Conservation (phyloP, 2,797 vertebrate species). For the Microchirus variegatus region DNA sequence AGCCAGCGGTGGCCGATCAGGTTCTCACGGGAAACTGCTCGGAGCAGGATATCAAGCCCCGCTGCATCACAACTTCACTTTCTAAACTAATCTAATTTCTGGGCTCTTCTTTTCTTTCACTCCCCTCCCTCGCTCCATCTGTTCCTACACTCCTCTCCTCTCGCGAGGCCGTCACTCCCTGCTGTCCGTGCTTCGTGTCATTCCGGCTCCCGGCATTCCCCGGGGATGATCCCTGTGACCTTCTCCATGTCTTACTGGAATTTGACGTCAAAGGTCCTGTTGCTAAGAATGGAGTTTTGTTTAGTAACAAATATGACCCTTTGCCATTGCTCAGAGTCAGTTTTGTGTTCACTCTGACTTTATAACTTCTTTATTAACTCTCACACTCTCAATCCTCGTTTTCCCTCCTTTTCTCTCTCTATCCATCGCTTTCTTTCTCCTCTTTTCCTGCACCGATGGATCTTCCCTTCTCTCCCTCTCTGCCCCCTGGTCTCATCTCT, state of each 20-base stretch:
- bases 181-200: conserved; percentile 73
- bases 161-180: conserved; percentile 75
- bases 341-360: conserved; percentile 46
- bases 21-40: conserved; percentile 98
- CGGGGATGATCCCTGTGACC: conserved; percentile 88
- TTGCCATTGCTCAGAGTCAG: conserved; percentile 61
- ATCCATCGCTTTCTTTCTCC: conserved; percentile 51
- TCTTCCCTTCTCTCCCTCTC: conserved; percentile 69
- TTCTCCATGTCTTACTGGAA: conserved; percentile 91
- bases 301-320: conserved; percentile 88
- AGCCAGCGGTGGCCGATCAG: conserved; percentile 83
- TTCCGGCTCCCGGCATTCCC: conserved; percentile 83
- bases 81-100: conserved; percentile 96
- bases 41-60: conserved; percentile 89
- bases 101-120: conserved; percentile 85
- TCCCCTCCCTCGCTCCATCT: conserved; percentile 81
- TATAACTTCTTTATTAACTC: conserved; percentile 44
- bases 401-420: conserved; percentile 23
- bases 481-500: conserved; percentile 72
- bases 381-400: conserved; percentile 28
- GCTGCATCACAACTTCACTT: conserved; percentile 89
- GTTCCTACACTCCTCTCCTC: conserved; percentile 75
- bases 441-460: conserved; percentile 64
- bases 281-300: conserved; percentile 89
- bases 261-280: conserved; percentile 92